These are phyloP conservation scores for Myxocyprinus asiaticus DNA, from an alignment of 2,113 vertebrate genomes.

Conservation along the genomic window DNA sequence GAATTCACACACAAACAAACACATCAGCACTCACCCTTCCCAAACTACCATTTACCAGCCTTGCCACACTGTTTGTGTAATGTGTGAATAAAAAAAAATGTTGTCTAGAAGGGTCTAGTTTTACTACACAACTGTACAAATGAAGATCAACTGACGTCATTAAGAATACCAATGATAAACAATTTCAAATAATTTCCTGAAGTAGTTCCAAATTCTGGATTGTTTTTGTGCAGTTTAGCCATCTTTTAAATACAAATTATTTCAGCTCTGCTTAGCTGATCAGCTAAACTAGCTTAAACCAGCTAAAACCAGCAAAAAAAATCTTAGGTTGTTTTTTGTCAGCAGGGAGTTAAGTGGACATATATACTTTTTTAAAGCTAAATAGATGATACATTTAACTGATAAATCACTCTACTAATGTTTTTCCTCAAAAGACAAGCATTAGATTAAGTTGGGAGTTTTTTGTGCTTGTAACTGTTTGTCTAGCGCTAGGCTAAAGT, in stretches of 20 bases:
- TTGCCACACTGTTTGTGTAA: not conserved
- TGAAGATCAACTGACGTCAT: not conserved
- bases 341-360: too few relatives aligned
- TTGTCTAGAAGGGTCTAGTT: not conserved
- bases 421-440: not conserved
- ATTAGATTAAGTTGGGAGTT: not conserved
- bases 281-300: too few relatives aligned
- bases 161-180: not conserved
- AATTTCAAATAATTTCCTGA: not conserved
- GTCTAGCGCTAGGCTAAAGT: not conserved
- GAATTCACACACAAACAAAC: slow-evolving; percentile 4
- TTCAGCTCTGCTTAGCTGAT: too few relatives aligned
- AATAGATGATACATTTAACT: not conserved
- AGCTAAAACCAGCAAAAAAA: too few relatives aligned
- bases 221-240: not conserved
- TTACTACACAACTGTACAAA: slow-evolving; percentile 1
- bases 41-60: not conserved
- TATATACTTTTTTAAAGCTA: not conserved
- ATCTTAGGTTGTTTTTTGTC: too few relatives aligned
- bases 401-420: not conserved
- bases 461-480: not conserved
- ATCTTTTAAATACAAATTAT: not conserved
- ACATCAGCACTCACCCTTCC: not conserved
- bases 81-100: not conserved
- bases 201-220: not conserved